Conservation (phyloP, 2,888 invertebrate species). For the Cyrtodaria siliqua region DNA sequence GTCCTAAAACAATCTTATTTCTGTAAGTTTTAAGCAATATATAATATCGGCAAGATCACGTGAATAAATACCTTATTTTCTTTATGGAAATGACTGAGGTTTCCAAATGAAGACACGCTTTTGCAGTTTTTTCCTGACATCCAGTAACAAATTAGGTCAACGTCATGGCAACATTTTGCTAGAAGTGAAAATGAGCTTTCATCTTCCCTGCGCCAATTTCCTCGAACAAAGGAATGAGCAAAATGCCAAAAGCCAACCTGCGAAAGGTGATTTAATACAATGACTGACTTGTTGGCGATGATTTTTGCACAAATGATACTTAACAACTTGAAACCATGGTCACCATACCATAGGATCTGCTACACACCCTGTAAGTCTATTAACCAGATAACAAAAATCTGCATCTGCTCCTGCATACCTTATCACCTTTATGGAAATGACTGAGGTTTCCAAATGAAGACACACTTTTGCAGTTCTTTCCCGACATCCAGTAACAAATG, state of each 20-base stretch:
- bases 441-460: slow-evolving; percentile 84
- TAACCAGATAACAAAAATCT: no score
- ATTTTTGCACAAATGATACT: no score
- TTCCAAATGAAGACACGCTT: slow-evolving; percentile 84
- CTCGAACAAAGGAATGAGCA: slow-evolving; percentile 86
- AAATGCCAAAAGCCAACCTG: slow-evolving; percentile 86
- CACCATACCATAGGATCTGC: no score
- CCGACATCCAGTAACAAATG: slow-evolving; percentile 85
- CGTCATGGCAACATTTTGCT: slow-evolving; percentile 87
- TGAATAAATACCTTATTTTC: slow-evolving; percentile 83
- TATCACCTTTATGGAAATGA: slow-evolving; percentile 84
- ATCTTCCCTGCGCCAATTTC: slow-evolving; percentile 86
- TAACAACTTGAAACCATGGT: no score
- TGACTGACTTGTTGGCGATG: no score
- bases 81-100: slow-evolving; percentile 83
- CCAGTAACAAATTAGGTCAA: slow-evolving; percentile 86
- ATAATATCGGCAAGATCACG: no score
- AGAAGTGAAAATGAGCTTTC: slow-evolving; percentile 85
- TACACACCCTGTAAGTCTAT: no score
- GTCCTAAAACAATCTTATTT: no score
- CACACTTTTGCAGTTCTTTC: slow-evolving; percentile 75
- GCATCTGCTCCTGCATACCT: slow-evolving; percentile 67
- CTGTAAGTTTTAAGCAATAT: no score
- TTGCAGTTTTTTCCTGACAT: slow-evolving; percentile 81
- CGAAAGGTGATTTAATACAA: no score